A percentile compares a stretch with the other conserved stretches of the same genome.
Conservation (phyloP, 2,888 invertebrate species). For the Netelia fuscicornis region DNA sequence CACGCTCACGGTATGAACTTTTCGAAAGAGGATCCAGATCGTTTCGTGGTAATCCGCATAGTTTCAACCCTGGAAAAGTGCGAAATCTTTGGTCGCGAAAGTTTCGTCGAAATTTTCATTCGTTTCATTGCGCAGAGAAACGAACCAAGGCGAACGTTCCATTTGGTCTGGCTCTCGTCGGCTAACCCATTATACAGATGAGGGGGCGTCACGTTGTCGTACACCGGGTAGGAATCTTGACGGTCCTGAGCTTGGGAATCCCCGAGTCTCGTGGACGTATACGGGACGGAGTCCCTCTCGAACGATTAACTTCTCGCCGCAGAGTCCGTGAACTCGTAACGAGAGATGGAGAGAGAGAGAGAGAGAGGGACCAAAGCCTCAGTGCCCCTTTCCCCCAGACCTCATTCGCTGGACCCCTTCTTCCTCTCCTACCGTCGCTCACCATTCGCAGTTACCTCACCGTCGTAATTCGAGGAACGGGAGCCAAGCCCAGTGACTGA, state of each 20-base stretch:
- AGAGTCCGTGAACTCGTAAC: slow-evolving; percentile 57
- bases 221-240: slow-evolving; percentile 35
- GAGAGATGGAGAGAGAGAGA: background rate
- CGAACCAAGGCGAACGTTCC: slow-evolving; percentile 46
- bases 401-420: slow-evolving; percentile 2
- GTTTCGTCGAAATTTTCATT: slow-evolving; percentile 38
- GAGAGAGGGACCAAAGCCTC: background rate
- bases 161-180: slow-evolving; percentile 11
- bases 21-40: background rate
- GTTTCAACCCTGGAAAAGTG: background rate
- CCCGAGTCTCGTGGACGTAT: slow-evolving; percentile 7
- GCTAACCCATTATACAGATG: slow-evolving; percentile 19
- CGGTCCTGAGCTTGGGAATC: background rate
- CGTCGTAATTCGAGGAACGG: slow-evolving; percentile 38
- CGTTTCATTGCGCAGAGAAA: slow-evolving; percentile 35
- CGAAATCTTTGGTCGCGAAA: slow-evolving; percentile 39
- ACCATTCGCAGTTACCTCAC: background rate
- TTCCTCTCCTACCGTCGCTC: background rate
- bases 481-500: slow-evolving; percentile 50
- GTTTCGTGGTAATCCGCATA: background rate
- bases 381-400: slow-evolving; percentile 21
- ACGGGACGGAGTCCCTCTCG: slow-evolving; percentile 27
- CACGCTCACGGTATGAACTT: too few relatives aligned
- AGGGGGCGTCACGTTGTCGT: slow-evolving; percentile 36
- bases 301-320: slow-evolving; percentile 63